A percentile compares a stretch with the other conserved stretches of the same genome.
Evolutionary conservation across 1,140 invertebrate species (phyloP).

Genomic region (Pseudoatta argentina): DNA sequence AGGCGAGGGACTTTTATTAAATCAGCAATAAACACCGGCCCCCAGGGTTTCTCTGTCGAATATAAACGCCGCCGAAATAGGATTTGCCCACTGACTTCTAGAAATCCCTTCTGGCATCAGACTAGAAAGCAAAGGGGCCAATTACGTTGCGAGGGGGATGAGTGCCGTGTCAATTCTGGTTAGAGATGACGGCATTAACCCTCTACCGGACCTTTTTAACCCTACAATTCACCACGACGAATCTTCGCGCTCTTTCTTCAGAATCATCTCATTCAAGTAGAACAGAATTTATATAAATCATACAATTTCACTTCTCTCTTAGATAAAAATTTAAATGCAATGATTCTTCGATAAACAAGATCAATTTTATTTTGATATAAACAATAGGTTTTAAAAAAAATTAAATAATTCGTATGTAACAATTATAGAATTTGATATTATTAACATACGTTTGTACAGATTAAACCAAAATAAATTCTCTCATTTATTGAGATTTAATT

Average conservation of each 20-base stretch:
- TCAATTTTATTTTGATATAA: neutral
- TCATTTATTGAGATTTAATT: neutral
- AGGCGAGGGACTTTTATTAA: conserved; percentile 82
- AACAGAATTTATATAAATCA: neutral
- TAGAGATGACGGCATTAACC: conserved; percentile 81
- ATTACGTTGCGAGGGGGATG: conserved; percentile 78
- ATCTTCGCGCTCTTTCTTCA: conserved; percentile 47
- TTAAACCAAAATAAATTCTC: neutral
- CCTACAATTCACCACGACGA: conserved; percentile 61
- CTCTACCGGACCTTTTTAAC: conserved; percentile 74
- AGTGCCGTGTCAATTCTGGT: conserved; percentile 78
- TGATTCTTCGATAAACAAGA: neutral
- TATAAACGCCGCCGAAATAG: conserved; percentile 80
- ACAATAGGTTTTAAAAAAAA: neutral
- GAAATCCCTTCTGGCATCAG: conserved; percentile 84
- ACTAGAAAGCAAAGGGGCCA: conserved; percentile 82
- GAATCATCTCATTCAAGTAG: conserved; percentile 24
- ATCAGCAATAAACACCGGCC: conserved; percentile 80
- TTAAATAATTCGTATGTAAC: neutral
- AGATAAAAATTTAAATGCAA: neutral
- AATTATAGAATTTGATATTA: neutral
- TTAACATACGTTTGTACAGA: neutral
- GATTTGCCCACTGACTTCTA: conserved; percentile 82
- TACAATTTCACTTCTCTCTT: neutral
- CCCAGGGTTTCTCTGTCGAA: conserved; percentile 70